phyloP scores from a whole-genome alignment of 2,888 invertebrate species.

The Callyntrura sp. region DNA sequence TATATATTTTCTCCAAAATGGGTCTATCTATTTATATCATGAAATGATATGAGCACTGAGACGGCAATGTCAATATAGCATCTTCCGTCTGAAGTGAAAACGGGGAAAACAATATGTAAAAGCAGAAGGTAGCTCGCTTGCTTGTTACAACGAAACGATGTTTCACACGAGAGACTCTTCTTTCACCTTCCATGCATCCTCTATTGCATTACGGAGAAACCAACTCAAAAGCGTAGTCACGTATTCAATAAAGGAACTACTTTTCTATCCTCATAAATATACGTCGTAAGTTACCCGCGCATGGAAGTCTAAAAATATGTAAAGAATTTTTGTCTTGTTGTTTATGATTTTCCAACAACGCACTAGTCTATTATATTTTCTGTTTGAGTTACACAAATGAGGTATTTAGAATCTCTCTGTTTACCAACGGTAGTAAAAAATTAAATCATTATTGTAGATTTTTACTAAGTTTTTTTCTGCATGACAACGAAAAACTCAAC shows the following conservation, averaged over 20 bases:
- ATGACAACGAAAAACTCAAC: no score
- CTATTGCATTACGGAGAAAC: conserved; percentile 38
- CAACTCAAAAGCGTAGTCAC: conserved; percentile 57
- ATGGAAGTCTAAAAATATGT: neutral
- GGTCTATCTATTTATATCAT: neutral
- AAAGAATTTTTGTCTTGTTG: neutral
- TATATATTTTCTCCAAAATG: no score
- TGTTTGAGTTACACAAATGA: neutral
- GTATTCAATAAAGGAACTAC: conserved; percentile 28
- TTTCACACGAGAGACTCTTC: neutral
- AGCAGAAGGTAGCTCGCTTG: neutral
- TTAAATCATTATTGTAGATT: no score
- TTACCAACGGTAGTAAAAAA: no score
- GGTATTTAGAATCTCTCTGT: no score
- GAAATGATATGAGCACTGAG: neutral
- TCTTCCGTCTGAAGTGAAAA: no score
- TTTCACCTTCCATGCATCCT: conserved; percentile 18
- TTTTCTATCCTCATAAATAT: no score
- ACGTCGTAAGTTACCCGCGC: no score
- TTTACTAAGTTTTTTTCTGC: no score
- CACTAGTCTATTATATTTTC: no score
- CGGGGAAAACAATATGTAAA: neutral
- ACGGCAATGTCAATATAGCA: no score
- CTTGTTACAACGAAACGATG: neutral
- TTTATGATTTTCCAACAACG: neutral